Evolutionary conservation across 2,797 vertebrate genomes (phyloP).

Genomic region (Alfaro cultratus): DNA sequence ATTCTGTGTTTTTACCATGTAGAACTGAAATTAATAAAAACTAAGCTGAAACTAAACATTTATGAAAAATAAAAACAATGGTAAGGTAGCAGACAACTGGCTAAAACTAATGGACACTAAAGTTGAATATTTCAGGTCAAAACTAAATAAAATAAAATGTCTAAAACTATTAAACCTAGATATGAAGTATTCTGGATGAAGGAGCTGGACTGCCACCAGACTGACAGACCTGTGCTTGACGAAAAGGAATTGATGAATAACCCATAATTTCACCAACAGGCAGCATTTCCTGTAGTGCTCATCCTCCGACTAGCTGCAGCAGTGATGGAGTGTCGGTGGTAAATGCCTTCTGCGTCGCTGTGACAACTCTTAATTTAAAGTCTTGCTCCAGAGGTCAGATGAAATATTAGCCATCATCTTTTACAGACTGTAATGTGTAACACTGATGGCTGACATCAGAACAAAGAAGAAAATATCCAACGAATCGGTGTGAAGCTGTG

Average conservation of each 20-base stretch:
- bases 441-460: slow-evolving; percentile 60
- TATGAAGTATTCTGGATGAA: neutral
- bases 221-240: neutral
- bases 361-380: slow-evolving; percentile 68
- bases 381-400: slow-evolving; percentile 64
- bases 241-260: neutral
- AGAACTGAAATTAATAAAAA: no score
- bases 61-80: no score
- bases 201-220: neutral
- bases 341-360: slow-evolving; percentile 46
- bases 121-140: no score
- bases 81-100: no score
- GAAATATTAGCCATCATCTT: slow-evolving; percentile 70
- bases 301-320: slow-evolving; percentile 41
- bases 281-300: slow-evolving; percentile 22
- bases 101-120: no score
- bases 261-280: neutral
- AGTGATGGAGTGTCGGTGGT: slow-evolving; percentile 33
- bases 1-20: no score
- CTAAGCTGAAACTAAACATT: no score
- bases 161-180: neutral
- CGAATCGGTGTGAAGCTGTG: slow-evolving; percentile 38
- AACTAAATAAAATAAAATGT: no score
- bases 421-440: slow-evolving; percentile 56
- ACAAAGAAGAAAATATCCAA: slow-evolving; percentile 42